A percentile compares a stretch with the other conserved stretches of the same genome.
Evolutionary conservation across 1,140 invertebrate genomes (phyloP).

Genomic region (Littorina saxatilis): DNA sequence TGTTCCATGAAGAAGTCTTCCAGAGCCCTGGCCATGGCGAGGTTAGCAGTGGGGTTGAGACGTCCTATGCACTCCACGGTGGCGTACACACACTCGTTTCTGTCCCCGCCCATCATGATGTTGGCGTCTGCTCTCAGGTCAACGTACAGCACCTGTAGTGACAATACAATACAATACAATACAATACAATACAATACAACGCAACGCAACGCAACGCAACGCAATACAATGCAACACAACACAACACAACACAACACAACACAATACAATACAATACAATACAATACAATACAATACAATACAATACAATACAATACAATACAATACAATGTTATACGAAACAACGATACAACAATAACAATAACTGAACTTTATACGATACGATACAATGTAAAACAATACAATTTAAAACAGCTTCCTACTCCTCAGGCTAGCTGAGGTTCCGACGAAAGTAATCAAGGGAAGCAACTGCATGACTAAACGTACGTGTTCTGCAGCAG

Average conservation of each 20-base stretch:
- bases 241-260: background rate
- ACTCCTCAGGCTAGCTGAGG: too few relatives aligned
- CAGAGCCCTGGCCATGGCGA: background rate
- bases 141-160: constrained; percentile 13
- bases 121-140: constrained; percentile 6
- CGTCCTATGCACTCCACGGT: constrained; percentile 27
- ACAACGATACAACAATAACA: background rate
- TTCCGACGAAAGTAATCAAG: too few relatives aligned
- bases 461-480: too few relatives aligned
- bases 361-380: too few relatives aligned
- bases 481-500: too few relatives aligned
- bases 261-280: background rate
- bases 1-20: constrained; percentile 27
- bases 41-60: constrained; percentile 13
- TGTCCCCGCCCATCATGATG: constrained; percentile 28
- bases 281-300: background rate
- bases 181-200: background rate
- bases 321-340: background rate
- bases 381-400: too few relatives aligned
- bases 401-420: too few relatives aligned
- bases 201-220: background rate
- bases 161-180: background rate
- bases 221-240: background rate
- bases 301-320: background rate
- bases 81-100: constrained; percentile 29